Conservation (phyloP, 2,797 vertebrate genomes). For the Micropoecilia bifurca region DNA sequence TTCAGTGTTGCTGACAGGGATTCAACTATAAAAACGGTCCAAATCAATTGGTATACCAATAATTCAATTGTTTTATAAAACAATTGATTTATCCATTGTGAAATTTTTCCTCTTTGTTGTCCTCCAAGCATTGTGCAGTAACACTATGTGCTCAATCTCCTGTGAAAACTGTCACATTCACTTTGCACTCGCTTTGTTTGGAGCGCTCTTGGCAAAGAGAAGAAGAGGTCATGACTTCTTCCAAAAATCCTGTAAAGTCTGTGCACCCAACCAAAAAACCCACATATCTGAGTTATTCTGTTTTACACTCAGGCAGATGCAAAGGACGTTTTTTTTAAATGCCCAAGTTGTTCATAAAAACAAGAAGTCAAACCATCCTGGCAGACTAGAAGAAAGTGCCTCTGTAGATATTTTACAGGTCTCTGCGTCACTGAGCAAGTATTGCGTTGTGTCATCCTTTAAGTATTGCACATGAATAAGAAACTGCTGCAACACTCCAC, state of each 20-base stretch:
- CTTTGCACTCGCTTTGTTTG: slow-evolving; percentile 41
- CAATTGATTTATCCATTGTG: neutral
- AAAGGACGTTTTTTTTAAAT: slow-evolving; percentile 7
- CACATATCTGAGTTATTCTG: slow-evolving; percentile 27
- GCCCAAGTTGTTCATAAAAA: slow-evolving; percentile 39
- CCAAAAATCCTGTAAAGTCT: slow-evolving; percentile 28
- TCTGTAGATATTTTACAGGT: neutral
- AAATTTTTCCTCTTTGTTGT: slow-evolving; percentile 2
- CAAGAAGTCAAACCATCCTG: slow-evolving; percentile 11
- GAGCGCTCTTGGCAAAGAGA: slow-evolving; percentile 34
- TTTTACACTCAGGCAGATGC: slow-evolving; percentile 16
- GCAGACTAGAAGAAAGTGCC: slow-evolving; percentile 21
- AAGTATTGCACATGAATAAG: slow-evolving; percentile 22
- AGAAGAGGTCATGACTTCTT: slow-evolving; percentile 31
- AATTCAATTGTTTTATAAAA: too few relatives aligned
- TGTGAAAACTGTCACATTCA: slow-evolving; percentile 45
- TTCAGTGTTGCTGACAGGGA: neutral
- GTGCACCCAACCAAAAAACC: slow-evolving; percentile 28
- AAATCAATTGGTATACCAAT: neutral
- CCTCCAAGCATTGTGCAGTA: neutral
- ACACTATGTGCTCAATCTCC: slow-evolving; percentile 20
- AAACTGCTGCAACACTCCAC: slow-evolving; percentile 7
- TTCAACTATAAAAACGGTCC: slow-evolving; percentile 10
- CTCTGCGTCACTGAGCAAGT: slow-evolving; percentile 21
- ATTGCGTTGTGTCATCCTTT: slow-evolving; percentile 12